Base-by-base conservation (phyloP, 2,113 vertebrate genomes). In the Entosphenus tridentatus region DNA sequence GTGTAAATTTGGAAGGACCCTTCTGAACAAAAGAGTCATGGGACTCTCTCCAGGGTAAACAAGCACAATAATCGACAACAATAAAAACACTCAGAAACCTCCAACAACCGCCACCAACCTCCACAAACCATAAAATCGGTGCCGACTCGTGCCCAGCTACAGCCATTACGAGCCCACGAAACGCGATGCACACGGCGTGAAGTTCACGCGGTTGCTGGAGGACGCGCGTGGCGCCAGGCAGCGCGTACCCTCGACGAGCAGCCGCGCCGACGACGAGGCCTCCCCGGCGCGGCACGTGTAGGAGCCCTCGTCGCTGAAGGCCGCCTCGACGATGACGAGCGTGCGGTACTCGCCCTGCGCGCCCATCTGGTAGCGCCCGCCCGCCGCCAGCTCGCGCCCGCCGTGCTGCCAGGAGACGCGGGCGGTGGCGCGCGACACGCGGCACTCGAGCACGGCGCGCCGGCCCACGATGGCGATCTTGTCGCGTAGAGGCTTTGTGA, bases 381-480 rank as follows among this genome's bases (percentile, higher is more conserved):
- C 62, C 8, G 9, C 21, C n/a, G n/a, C n/a, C 21, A 65, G n/a
- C 62, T 65, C 62, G n/a, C n/a, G n/a, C 21, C 21, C 62, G 21
- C 21, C 62, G 21, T 21, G 21, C n/a, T 16, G 21, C 62, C 62
- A 65, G n/a, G n/a, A 21, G n/a, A 65, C 10, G 21, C 8, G n/a
- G 21, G 62, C 10, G 21, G 8, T 65, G n/a, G 62, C 8, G 10
- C 62, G 62, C n/a, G 62, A 65, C n/a, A 65, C 62, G 62, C 10
- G 62, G 62, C 62, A 65, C 62, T 65, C 62, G 9, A 65, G 21
- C 62, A 65, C 10, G 9, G 62, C 62, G 21, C 62, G 62, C n/a
- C 62, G 62, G 21, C 62, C 62, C 62, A 16, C 62, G n/a, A 65
- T 16, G n/a, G 62, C 62, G n/a, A 65, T 65, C 21, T 65, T 65